Base-by-base conservation (phyloP, 2,888 invertebrate genomes). In the Rambutsinella grinnellia region DNA sequence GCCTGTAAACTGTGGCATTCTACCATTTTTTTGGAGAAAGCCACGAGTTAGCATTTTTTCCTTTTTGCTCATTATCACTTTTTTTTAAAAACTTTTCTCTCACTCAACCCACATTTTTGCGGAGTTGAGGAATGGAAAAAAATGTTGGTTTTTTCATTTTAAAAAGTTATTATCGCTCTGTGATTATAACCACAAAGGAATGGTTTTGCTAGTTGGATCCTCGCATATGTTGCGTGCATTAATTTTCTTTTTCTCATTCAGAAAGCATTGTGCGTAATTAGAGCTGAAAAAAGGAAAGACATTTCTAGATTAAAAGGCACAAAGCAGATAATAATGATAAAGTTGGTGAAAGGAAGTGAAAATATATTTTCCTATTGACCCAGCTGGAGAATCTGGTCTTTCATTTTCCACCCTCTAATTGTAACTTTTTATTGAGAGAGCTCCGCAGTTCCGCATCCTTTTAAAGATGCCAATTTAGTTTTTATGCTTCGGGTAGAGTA, bases 21-120 rank as follows among this genome's bases (percentile, higher is more conserved):
- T 13, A 8, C 36, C 13, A 36, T 36, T 36, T 54, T n/a, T 21
- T 8, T 10, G 47, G 15, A 61, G 26, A 46, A 44, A 66, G 56
- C 44, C 24, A 56, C 36, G 54, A 51, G 36, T 63, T 53, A 56
- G 53, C 44, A 54, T 65, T 54, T 23, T 65, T 44, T 21, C 23
- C 36, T 17, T 67, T 67, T 58, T 19, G 49, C 67, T 67, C 67
- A 67, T 67, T 67, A 67, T 27, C 57, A 26, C 62, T 62, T 49
- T 62, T 27, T 49, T 26, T 24, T 8, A 36, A 36, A 53, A 28
- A 49, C 44, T 51, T 62, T 56, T 66, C 36, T 66, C n/a, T 44
- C 56, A 46, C n/a, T 56, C 56, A 56, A 56, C 46, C 66, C 47
- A 56, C 36, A 66, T 65, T 65, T 44, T 27, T 17, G 10, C 2